Evolutionary conservation across 2,113 vertebrate species (phyloP).

Genomic region (Microcebus lehilahytsara): DNA sequence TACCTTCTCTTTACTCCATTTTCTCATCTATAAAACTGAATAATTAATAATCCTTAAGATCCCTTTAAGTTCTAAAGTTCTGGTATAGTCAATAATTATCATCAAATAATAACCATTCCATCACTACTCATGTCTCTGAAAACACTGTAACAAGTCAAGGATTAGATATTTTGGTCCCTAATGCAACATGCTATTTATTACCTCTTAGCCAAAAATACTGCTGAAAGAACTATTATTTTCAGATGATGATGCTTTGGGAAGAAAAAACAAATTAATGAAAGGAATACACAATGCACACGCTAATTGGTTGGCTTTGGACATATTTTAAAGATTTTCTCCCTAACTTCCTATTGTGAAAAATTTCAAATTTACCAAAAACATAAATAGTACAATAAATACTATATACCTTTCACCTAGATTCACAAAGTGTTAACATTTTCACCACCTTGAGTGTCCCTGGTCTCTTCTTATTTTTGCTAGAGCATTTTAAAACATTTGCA

Average conservation of each 20-base stretch:
- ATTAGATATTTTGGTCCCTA: background rate
- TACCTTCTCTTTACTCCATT: constrained; percentile 23
- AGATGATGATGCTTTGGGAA: background rate
- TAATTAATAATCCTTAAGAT: background rate
- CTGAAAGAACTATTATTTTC: constrained; percentile 39
- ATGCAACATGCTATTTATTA: background rate
- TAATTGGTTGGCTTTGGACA: background rate
- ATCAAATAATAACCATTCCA: constrained; percentile 28
- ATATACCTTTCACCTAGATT: background rate
- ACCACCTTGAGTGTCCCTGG: background rate
- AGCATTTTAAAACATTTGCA: constrained; percentile 35
- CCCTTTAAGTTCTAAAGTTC: background rate
- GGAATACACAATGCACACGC: background rate
- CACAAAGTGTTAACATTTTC: background rate
- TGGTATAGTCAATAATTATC: constrained; percentile 10
- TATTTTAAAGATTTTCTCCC: background rate
- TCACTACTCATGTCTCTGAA: background rate
- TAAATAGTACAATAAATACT: constrained; percentile 13
- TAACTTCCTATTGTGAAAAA: constrained; percentile 12
- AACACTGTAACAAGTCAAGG: constrained; percentile 32
- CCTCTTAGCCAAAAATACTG: background rate
- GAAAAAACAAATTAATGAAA: constrained; percentile 39
- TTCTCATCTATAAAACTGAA: constrained; percentile 38
- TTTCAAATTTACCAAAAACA: background rate
- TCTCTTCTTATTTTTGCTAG: constrained; percentile 41